phyloP scores from a whole-genome alignment of 2,797 vertebrate genomes.

The Acropternis orthonyx region DNA sequence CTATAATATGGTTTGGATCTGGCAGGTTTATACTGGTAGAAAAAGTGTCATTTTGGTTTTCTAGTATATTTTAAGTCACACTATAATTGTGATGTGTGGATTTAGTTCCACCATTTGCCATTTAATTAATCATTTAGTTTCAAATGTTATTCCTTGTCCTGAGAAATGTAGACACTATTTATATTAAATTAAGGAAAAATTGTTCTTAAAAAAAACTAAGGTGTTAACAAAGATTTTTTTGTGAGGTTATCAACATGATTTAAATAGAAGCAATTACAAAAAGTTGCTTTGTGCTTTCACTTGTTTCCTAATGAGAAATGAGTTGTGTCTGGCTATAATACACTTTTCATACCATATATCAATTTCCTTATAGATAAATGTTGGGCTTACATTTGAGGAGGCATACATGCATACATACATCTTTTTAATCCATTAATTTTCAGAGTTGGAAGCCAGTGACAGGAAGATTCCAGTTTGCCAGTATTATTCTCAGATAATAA shows the following conservation, averaged over 20 bases:
- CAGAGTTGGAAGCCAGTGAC: neutral
- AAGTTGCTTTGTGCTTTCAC: neutral
- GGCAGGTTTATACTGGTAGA: conserved; percentile 10
- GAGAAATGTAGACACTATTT: neutral
- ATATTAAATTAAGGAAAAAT: neutral
- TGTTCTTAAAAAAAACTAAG: neutral
- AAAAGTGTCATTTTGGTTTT: conserved; percentile 19
- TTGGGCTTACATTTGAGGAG: neutral
- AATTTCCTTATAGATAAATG: neutral
- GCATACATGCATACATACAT: neutral
- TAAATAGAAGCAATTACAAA: neutral
- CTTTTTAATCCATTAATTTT: neutral
- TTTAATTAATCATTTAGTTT: conserved; percentile 36
- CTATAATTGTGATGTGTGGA: neutral
- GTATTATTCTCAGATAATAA: neutral
- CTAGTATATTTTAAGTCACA: conserved; percentile 6
- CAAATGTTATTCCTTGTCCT: neutral
- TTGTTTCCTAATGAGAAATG: neutral
- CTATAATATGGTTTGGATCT: neutral
- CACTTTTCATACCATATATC: neutral
- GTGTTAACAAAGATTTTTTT: neutral
- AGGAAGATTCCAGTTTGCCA: neutral
- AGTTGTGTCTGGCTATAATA: neutral
- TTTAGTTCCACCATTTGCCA: conserved; percentile 4
- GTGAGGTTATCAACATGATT: neutral